Evolutionary conservation across 2,888 invertebrate species (phyloP), one percentile per base, ranked within the genome.

Genomic region (Melikaiella ostensackeni): DNA sequence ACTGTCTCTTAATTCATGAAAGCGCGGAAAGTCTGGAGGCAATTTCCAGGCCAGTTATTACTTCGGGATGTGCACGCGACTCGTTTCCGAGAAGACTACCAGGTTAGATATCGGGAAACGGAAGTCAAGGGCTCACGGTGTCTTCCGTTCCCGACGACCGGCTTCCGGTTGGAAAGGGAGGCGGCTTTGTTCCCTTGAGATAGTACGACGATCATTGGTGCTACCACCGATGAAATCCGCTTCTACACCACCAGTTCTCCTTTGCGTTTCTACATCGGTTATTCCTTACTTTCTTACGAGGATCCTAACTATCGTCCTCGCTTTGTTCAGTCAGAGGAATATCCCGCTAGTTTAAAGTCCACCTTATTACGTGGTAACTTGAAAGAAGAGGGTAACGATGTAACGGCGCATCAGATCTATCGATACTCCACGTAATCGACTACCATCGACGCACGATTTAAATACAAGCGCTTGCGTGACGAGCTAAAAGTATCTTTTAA

Each of bases 31-130:
- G 59, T 27, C 59, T 59, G 55, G 64, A 74, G 73, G 73, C 82
- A 86, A 86, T 86, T 86, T 84, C 86, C 86, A 86, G 81, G 75
- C 78, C 82, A 86, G 82, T 86, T 86, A 86, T 86, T 86, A 86
- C 84, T 83, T 83, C 78, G 80, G 57, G 80, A 83, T 77, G 77
- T 81, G 50, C 70, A 70, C 70, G 70, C 70, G 50, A 70, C 70
- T 70, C n/a, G 50, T 50, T 70, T 70, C 70, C 50, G 50, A 50
- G 16, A 16, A 59, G 59, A 27, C 59, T 27, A 16, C 59, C 59
- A 59, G 50, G 70, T 50, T 70, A 70, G 70, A 70, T 70, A 70
- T 46, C 79, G 33, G 66, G 77, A 78, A 80, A 77, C 81, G 82
- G 80, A 83, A 81, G 78, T 74, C 73, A 64, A 74, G 77, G 78